phyloP scores from a whole-genome alignment of 2,113 vertebrate genomes.

The Nannobrachium achirus region DNA sequence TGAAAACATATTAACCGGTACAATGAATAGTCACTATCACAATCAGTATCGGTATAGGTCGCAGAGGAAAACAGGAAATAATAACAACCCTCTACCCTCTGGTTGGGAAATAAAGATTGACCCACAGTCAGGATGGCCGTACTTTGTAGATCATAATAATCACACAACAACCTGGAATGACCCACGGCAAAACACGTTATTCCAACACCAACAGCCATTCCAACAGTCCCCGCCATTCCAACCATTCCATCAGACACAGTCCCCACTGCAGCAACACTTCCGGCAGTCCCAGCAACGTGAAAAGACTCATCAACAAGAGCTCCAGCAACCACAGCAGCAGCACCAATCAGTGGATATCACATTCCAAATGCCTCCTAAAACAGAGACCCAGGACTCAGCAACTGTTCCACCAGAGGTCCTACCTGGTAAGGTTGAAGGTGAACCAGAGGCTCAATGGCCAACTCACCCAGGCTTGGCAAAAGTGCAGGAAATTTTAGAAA shows the following conservation, averaged over 20 bases:
- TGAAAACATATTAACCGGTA: too few relatives aligned
- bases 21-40: too few relatives aligned
- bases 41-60: too few relatives aligned
- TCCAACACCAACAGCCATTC: background rate
- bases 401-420: conserved; percentile 65
- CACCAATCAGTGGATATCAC: conserved; percentile 84
- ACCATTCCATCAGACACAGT: conserved; percentile 20
- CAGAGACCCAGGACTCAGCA: conserved; percentile 74
- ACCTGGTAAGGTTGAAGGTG: conserved; percentile 60
- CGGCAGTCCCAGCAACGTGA: conserved; percentile 28
- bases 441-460: conserved; percentile 58
- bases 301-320: conserved; percentile 13
- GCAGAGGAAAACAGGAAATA: conserved; percentile 74
- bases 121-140: conserved; percentile 96
- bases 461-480: conserved; percentile 91
- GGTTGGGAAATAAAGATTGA: conserved; percentile 98
- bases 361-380: conserved; percentile 76
- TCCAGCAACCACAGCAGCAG: conserved; percentile 50
- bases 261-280: conserved; percentile 19
- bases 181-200: conserved; percentile 82
- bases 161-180: conserved; percentile 96
- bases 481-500: conserved; percentile 90
- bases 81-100: conserved; percentile 88
- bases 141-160: conserved; percentile 96
- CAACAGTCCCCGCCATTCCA: conserved; percentile 40